Conservation (phyloP, 2,797 vertebrate genomes). For the Melanotaenia maccullochi region DNA sequence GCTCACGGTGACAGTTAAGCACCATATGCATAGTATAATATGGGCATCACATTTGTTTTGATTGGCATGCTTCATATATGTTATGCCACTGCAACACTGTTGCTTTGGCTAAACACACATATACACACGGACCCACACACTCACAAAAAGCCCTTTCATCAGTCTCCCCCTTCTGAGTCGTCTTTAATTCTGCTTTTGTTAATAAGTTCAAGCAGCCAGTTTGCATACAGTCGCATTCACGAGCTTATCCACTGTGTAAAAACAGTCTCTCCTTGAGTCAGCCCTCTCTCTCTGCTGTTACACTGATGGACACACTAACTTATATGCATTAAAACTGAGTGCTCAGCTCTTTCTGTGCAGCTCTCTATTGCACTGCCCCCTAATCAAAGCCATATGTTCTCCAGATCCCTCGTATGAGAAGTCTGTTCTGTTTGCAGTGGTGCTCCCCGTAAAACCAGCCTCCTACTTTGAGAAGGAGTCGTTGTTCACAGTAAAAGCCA, state of each 20-base stretch:
- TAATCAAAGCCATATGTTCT: constrained; percentile 84
- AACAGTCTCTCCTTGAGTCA: constrained; percentile 48
- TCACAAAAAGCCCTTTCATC: constrained; percentile 3
- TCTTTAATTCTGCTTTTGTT: constrained; percentile 38
- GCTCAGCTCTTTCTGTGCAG: constrained; percentile 48
- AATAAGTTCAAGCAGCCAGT: background rate
- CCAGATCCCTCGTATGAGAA: constrained; percentile 72
- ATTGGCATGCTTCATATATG: background rate
- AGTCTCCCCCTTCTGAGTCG: constrained; percentile 42
- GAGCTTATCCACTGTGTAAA: constrained; percentile 26
- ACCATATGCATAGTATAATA: background rate
- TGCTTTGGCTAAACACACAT: background rate
- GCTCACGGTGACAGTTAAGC: background rate
- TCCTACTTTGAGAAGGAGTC: constrained; percentile 22
- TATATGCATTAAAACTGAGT: constrained; percentile 7
- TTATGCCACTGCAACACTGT: background rate
- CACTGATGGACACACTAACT: constrained; percentile 19
- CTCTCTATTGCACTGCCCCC: constrained; percentile 73
- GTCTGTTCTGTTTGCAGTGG: constrained; percentile 68
- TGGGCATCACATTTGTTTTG: background rate
- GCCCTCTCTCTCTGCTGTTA: constrained; percentile 52
- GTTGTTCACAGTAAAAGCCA: constrained; percentile 19
- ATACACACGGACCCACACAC: background rate
- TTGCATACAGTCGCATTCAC: constrained; percentile 5
- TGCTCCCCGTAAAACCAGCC: constrained; percentile 28